phyloP scores from a whole-genome alignment of 1,140 invertebrate species.

The Sipha flava region DNA sequence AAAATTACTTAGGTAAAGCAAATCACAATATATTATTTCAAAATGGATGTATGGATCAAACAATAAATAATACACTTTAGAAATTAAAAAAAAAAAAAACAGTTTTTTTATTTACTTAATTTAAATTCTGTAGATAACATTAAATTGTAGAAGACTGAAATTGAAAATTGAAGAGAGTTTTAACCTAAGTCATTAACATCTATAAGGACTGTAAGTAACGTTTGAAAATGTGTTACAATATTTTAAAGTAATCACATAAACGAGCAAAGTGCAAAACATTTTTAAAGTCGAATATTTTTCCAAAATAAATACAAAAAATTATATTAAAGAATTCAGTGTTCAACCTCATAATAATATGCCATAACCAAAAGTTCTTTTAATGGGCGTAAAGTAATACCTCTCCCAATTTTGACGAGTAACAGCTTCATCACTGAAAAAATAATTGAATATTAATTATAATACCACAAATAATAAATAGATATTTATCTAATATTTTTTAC shows the following conservation, averaged over 20 bases:
- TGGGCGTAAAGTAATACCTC: conserved; percentile 85
- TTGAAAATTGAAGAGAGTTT: neutral
- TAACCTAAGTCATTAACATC: neutral
- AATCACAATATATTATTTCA: neutral
- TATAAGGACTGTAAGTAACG: neutral
- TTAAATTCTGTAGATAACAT: neutral
- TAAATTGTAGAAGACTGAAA: neutral
- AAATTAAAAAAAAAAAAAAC: neutral
- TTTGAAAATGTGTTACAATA: neutral
- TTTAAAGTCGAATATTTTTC: neutral
- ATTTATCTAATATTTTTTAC: conserved; percentile 41
- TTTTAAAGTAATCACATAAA: neutral
- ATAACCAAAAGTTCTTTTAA: conserved; percentile 86
- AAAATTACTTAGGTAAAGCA: neutral
- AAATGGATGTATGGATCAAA: neutral
- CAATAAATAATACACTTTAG: neutral
- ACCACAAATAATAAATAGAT: neutral
- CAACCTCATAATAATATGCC: conserved; percentile 54
- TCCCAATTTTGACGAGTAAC: conserved; percentile 81
- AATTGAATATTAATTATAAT: neutral
- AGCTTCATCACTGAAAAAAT: conserved; percentile 58
- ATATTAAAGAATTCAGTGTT: conserved; percentile 8
- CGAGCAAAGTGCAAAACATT: neutral
- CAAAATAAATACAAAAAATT: conserved; percentile 15
- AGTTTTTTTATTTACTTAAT: neutral